phyloP scores from a whole-genome alignment of 1,140 invertebrate genomes.

The Caenorhabditis brenneri region DNA sequence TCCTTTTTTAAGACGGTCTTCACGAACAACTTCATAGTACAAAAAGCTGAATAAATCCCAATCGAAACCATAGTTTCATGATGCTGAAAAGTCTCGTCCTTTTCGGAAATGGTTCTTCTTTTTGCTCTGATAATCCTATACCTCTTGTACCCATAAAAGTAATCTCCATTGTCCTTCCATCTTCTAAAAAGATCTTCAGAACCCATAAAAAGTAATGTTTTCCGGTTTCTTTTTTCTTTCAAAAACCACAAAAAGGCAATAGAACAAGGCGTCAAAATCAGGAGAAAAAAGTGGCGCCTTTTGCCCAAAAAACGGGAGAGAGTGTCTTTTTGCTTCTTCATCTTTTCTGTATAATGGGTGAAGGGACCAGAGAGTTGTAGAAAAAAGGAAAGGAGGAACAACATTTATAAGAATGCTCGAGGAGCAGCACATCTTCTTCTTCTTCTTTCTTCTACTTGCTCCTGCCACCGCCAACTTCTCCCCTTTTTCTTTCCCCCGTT shows the following conservation, averaged over 20 bases:
- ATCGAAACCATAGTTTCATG: too few relatives aligned
- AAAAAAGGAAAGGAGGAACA: slow-evolving; percentile 19
- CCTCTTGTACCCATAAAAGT: slow-evolving; percentile 28
- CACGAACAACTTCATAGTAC: too few relatives aligned
- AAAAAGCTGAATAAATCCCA: too few relatives aligned
- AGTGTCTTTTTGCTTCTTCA: slow-evolving; percentile 43
- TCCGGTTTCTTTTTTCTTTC: background rate
- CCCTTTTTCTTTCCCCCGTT: background rate
- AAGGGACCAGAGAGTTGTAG: slow-evolving; percentile 32
- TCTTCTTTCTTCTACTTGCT: background rate
- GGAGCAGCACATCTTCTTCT: slow-evolving; percentile 30
- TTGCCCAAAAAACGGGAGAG: background rate
- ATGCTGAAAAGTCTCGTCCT: too few relatives aligned
- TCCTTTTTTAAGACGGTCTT: too few relatives aligned
- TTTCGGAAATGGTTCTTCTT: background rate
- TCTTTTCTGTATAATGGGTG: slow-evolving; percentile 39
- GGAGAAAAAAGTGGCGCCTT: slow-evolving; percentile 31
- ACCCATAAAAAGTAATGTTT: slow-evolving; percentile 36
- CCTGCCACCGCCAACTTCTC: slow-evolving; percentile 21
- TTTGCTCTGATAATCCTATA: background rate
- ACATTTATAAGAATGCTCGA: slow-evolving; percentile 41
- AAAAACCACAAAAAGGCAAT: slow-evolving; percentile 5
- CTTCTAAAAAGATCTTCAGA: slow-evolving; percentile 10
- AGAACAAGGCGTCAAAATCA: slow-evolving; percentile 42
- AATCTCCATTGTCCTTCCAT: slow-evolving; percentile 34